These are phyloP conservation scores for Tridacna gigas DNA, from an alignment of 2,888 invertebrate genomes.

Conservation along the genomic window DNA sequence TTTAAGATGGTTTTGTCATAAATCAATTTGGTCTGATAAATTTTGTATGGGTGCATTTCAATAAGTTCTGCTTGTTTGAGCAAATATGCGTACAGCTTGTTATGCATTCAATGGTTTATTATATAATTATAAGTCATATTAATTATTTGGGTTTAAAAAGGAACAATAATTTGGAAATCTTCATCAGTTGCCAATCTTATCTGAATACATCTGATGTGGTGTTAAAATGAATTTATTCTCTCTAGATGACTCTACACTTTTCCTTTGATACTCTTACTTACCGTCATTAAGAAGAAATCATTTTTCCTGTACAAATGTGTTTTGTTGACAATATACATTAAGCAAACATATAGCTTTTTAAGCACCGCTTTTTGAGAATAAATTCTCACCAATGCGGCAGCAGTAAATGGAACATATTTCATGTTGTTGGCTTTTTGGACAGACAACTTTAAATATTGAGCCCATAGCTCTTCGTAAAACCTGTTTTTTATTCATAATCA, in stretches of 20 bases:
- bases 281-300: slow-evolving; percentile 18
- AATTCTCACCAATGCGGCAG: neutral
- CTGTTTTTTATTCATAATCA: too few species aligned
- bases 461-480: neutral
- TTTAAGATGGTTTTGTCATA: too few species aligned
- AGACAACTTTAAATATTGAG: too few species aligned
- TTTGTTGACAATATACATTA: slow-evolving; percentile 54
- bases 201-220: neutral
- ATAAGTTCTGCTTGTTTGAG: too few species aligned
- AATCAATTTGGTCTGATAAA: too few species aligned
- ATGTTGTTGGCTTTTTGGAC: too few species aligned
- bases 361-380: slow-evolving; percentile 34
- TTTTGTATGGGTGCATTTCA: too few species aligned
- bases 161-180: neutral
- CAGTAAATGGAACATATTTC: too few species aligned
- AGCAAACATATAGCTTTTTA: slow-evolving; percentile 50
- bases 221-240: slow-evolving; percentile 48
- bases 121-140: too few species aligned
- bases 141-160: too few species aligned
- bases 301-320: slow-evolving; percentile 45
- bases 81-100: too few species aligned
- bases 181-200: neutral
- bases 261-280: slow-evolving; percentile 15
- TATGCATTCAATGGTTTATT: too few species aligned
- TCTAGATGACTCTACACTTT: slow-evolving; percentile 38